Base-by-base conservation (phyloP, 1,140 invertebrate species). In the Drosophila sproati region DNA sequence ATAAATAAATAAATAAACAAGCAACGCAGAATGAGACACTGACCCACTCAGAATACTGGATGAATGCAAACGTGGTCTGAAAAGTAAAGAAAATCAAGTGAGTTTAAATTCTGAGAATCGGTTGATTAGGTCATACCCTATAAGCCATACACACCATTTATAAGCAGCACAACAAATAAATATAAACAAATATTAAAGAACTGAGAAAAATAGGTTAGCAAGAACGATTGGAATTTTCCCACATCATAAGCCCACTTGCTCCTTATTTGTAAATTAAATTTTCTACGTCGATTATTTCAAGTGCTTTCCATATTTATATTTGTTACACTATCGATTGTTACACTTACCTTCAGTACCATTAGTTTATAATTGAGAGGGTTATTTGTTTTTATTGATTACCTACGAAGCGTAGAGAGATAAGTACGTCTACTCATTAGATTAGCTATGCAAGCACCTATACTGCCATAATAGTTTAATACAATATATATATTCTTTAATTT, bases 1-100 rank as follows among this genome's bases (percentile, higher is more conserved):
- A 47, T 41, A 7, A 59, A 60, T 52, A 62, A 50, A 29, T 48
- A 45, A 20, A 8, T 20, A 7, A 34, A 47, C 2, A 20, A 55
- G 3, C 3, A n/a, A 35, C 5, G 10, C 34, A 35, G 7, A 1
- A 31, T 10, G 29, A 50, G 29, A 51, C 35, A 59, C 7, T 48
- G 55, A 69, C 56, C 41, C 43, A 51, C 47, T 61, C 8, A 28
- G 37, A 60, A 31, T 39, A 43, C 37, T 39, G 29, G 20, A 32
- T 69, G 29, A 61, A 61, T 61, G 37, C 55, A n/a, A 60, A 68
- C 48, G 47, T 50, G 59, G 32, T 34, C 37, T 50, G 8, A 37
- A 62, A 8, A 32, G 7, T 28, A 41, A 32, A 52, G 5, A 28
- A 52, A 52, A 52, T 52, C 10, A 59, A 35, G 6, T 2, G 5